phyloP scores from a whole-genome alignment of 2,888 invertebrate genomes.

The Ormyrus pomaceus region DNA sequence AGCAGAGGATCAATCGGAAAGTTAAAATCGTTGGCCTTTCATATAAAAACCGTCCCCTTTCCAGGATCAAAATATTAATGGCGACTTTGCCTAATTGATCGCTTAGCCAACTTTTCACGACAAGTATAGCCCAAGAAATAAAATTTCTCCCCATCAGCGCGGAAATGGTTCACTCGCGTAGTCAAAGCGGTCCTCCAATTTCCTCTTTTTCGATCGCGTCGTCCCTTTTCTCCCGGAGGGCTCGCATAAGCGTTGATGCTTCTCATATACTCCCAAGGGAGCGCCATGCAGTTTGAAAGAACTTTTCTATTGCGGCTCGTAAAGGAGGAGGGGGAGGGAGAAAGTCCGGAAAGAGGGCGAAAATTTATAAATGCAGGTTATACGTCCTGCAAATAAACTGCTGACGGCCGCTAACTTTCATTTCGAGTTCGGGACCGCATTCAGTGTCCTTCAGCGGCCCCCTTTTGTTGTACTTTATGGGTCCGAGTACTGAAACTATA shows the following conservation, averaged over 20 bases:
- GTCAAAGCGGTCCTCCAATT: conserved; percentile 22
- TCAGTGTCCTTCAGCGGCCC: conserved; percentile 1
- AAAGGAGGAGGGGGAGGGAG: conserved; percentile 9
- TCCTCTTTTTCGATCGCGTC: neutral
- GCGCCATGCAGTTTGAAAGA: conserved; percentile 18
- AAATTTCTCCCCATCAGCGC: neutral
- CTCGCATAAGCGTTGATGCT: conserved; percentile 4
- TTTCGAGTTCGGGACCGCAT: conserved; percentile 26
- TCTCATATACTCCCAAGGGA: conserved; percentile 10
- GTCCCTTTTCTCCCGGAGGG: neutral
- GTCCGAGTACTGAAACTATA: too few relatives aligned
- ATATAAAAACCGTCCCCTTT: neutral
- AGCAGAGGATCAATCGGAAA: too few relatives aligned
- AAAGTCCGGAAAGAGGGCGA: conserved; percentile 12
- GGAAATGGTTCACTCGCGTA: conserved; percentile 39
- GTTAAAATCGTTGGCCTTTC: too few relatives aligned
- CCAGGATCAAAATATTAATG: conserved; percentile 11
- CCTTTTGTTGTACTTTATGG: too few relatives aligned
- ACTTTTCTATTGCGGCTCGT: conserved; percentile 15
- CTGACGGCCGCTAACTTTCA: conserved; percentile 36
- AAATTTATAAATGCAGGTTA: conserved; percentile 12
- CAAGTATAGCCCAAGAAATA: neutral
- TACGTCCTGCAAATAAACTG: conserved; percentile 22
- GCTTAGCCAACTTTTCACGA: neutral
- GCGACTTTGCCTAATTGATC: conserved; percentile 14